Base-by-base conservation (phyloP, 2,113 vertebrate genomes). In the Zeus faber region DNA sequence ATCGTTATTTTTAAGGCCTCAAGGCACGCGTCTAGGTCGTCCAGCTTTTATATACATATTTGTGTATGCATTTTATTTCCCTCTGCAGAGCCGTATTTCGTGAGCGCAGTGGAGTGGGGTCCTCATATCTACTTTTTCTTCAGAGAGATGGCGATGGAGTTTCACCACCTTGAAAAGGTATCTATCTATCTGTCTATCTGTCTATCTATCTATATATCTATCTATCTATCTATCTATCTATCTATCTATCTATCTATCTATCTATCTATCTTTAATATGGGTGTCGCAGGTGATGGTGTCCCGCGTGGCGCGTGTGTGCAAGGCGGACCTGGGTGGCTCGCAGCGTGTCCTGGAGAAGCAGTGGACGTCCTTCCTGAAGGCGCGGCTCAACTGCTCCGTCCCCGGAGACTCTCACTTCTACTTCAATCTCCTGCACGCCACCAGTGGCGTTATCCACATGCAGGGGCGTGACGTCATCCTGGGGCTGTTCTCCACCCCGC, bases 101-200 rank as follows among this genome's bases (percentile, higher is more conserved):
- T 99, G 61, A 95, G 94, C 0, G 91, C 95, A 0, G 92, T 99
- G 76, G 96, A 98, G 50, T 98, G 95, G 93, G 93, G 88, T 11
- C 88, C 91, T 62, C 96, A 98, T 17, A 92, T 98, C 68, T 99
- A 98, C 75, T 98, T 98, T 88, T 99, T 98, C 90, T 98, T 99
- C 89, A 84, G 94, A 64, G 97, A 99, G 82, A 96, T 98, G 16
- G 97, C 96, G 1, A 96, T 98, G 93, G 97, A 99, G 79, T 98
- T 96, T 73, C 97, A 94, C 84, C 96, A 95, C 74, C 83, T 99
- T 45, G 97, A 98, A 81, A 98, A 98, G 95, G 97, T 98, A 54
- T 74, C 68, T 40, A 22, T 40, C 17, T n/a, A 11, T 24, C 6
- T 39, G 2, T 33, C 33, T 46, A 4, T 22, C 9, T 49, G 21